Base-by-base conservation (phyloP, 2,888 invertebrate species). In the Caenorhabditis sulstoni region DNA sequence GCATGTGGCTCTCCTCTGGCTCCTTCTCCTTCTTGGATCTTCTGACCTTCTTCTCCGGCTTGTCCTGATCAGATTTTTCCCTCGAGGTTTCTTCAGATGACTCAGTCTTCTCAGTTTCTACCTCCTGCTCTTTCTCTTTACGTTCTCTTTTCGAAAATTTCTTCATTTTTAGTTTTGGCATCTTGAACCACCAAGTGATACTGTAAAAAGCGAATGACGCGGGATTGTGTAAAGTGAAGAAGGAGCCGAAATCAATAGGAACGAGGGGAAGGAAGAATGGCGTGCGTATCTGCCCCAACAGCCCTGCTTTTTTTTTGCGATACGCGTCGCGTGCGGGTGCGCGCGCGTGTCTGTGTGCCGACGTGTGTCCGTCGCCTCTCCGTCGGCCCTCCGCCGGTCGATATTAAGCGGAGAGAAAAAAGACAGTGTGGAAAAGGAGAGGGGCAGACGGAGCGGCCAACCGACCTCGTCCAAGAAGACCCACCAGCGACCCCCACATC, bases 361-460 rank as follows among this genome's bases (percentile, higher is more conserved):
- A 23, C 20, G 7, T 14, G 50, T 20, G 47, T 47, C 14, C 47
- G 47, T 47, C 8, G 11, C 18, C 7, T 16, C 16, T 20, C n/a
- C 18, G 47, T 47, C 3, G n/a, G 47, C 18, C 16, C 16, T 44
- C n/a, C n/a, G 57, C n/a, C 37, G 59, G 59, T 68, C 68, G 68
- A 59, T 68, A 59, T 50, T n/a, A 7, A 39, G 39, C 49, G 5
- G 16, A 41, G 11, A 11, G 11, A 3, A 11, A 41, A 11, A 11
- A 41, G 41, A 11, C 41, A 41, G 41, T 41, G 18, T 29, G 29
- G 47, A 16, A 20, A 35, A 44, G 23, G 18, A n/a, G 64, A 64
- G 59, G 50, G 41, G 73, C 64, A 64, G 73, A 73, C 64, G 64
- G 37, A 49, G 29, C 37, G 57, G n/a, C n/a, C n/a, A n/a, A 61